Base-by-base conservation (phyloP, 2,888 invertebrate species). In the Cerceris rybyensis region DNA sequence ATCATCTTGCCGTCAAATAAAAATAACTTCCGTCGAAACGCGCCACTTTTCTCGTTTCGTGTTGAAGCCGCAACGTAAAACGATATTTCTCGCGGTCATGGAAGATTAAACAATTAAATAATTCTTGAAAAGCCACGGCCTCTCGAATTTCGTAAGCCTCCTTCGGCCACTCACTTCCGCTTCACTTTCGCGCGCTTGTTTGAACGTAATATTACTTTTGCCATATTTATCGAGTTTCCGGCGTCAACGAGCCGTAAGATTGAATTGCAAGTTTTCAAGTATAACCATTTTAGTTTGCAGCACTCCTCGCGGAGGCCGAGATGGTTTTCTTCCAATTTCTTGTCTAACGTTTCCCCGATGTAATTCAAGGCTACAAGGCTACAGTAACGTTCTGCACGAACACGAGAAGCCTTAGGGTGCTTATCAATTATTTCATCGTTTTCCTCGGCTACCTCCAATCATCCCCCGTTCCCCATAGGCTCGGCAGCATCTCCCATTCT, bases 381-480 rank as follows among this genome's bases (percentile, higher is more conserved):
- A 50, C 54, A 17, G 63, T 59, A 54, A 57, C 17, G 73, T 49
- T 46, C 39, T 46, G n/a, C 61, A 52, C 50, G 67, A 70, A 70
- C 58, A 43, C 54, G 16, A 50, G 41, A 17, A 54, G 59, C 72
- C 71, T 60, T 81, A 57, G 63, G 74, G 13, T 69, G 59, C 55
- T 78, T 79, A 78, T 83, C 80, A 83, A 83, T 76, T 77, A 81
- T 84, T 84, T 75, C 52, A 7, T 11, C 61, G 54, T 50, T 63
- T 28, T 41, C 54, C 65, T 14, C 14, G 61, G 63, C 17, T 50
- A 41, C 43, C 50, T 57, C 54, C 46, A 57, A 80, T 67, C 70
- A 46, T 80, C 59, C 63, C 16, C 28, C 49, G 28, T 2, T 7
- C 6, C n/a, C 28, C 28, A 28, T 28, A 28, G 28, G 28, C 28